Evolutionary conservation across 2,113 vertebrate genomes (phyloP).

Genomic region (Eleginops maclovinus): DNA sequence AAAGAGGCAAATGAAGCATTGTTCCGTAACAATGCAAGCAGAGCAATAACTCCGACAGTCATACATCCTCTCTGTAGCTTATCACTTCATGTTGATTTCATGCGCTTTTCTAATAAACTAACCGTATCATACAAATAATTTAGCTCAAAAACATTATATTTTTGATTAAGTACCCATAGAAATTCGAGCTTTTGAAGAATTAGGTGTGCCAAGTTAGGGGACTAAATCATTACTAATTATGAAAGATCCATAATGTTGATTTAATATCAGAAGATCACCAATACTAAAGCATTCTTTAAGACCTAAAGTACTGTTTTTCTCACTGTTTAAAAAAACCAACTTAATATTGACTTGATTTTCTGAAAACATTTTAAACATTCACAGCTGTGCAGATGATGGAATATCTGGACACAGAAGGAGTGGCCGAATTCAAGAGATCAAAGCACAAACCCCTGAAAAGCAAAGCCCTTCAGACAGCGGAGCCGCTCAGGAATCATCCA

Average conservation of each 20-base stretch:
- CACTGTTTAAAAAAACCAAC: neutral
- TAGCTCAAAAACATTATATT: neutral
- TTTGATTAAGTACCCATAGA: neutral
- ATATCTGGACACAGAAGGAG: conserved; percentile 48
- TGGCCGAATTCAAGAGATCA: conserved; percentile 50
- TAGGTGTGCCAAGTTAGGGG: neutral
- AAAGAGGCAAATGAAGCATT: neutral
- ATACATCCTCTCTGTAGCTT: neutral
- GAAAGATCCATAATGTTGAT: neutral
- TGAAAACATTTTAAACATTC: neutral
- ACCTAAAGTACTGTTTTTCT: neutral
- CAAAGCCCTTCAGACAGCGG: neutral
- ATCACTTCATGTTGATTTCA: neutral
- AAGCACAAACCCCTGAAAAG: conserved; percentile 22
- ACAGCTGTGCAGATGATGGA: conserved; percentile 60
- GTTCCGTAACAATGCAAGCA: neutral
- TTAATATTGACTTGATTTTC: neutral
- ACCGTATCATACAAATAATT: neutral
- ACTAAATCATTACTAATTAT: neutral
- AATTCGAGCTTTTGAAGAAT: neutral
- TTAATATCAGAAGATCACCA: too few species aligned
- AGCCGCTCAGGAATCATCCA: conserved; percentile 28
- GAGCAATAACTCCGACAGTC: neutral
- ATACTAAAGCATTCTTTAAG: neutral
- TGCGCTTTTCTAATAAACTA: neutral